phyloP scores from a whole-genome alignment of 1,140 invertebrate species.

The Papilio polytes region DNA sequence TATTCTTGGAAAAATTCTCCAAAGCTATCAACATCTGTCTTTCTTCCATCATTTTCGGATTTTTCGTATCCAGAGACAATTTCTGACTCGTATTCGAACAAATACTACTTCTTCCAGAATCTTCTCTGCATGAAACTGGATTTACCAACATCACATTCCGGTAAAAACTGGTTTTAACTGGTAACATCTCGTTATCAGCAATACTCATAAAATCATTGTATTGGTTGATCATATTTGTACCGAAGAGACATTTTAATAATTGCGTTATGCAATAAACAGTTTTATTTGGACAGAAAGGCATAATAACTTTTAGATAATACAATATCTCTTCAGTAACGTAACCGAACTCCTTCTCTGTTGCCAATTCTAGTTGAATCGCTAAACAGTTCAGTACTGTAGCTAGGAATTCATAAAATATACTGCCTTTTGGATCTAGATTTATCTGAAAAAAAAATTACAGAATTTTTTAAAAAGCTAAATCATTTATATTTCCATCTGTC shows the following conservation, averaged over 20 bases:
- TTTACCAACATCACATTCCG: slow-evolving; percentile 59
- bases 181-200: slow-evolving; percentile 45
- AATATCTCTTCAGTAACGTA: slow-evolving; percentile 92
- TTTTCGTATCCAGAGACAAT: slow-evolving; percentile 62
- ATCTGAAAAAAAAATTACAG: slow-evolving; percentile 81
- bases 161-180: slow-evolving; percentile 55
- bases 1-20: slow-evolving; percentile 79
- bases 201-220: slow-evolving; percentile 83
- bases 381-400: slow-evolving; percentile 87
- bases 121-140: slow-evolving; percentile 39
- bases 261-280: slow-evolving; percentile 93
- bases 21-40: slow-evolving; percentile 70
- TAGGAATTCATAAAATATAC: slow-evolving; percentile 90
- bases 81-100: slow-evolving; percentile 65
- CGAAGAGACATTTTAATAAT: slow-evolving; percentile 93
- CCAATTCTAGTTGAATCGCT: slow-evolving; percentile 91
- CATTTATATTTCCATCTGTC: too few species aligned
- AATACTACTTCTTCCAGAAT: slow-evolving; percentile 56
- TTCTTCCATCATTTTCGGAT: slow-evolving; percentile 67
- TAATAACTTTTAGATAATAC: slow-evolving; percentile 89
- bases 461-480: too few species aligned
- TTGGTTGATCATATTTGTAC: slow-evolving; percentile 90
- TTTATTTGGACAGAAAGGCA: slow-evolving; percentile 88
- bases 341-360: slow-evolving; percentile 89
- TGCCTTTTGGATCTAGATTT: slow-evolving; percentile 88